Evolutionary conservation across 2,113 vertebrate genomes (phyloP).

Genomic region (Nansenia antarctica): DNA sequence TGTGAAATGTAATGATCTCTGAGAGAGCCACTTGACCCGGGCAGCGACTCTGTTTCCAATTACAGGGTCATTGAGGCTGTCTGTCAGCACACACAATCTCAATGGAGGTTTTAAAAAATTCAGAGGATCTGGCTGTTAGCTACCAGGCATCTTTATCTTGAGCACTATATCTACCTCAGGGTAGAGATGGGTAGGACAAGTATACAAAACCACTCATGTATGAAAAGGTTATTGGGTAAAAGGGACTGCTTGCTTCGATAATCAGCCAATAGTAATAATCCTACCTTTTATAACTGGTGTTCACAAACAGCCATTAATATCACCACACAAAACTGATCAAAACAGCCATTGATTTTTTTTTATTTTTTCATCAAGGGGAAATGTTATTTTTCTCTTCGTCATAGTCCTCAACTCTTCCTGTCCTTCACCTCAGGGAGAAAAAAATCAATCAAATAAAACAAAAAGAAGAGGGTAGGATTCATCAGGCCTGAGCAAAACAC

Average conservation of each 20-base stretch:
- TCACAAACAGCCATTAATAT: slow-evolving; percentile 18
- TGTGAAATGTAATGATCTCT: neutral
- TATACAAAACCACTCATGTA: neutral
- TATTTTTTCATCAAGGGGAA: slow-evolving; percentile 73
- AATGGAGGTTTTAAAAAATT: slow-evolving; percentile 27
- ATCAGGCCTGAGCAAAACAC: slow-evolving; percentile 74
- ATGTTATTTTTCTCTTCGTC: slow-evolving; percentile 74
- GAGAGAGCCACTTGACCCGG: neutral
- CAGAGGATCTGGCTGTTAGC: slow-evolving; percentile 5
- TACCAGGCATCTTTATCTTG: slow-evolving; percentile 2
- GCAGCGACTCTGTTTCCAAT: slow-evolving; percentile 11
- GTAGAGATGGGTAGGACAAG: neutral
- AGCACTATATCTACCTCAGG: neutral
- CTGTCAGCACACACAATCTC: slow-evolving; percentile 12
- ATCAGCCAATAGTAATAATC: slow-evolving; percentile 5
- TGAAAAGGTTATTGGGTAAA: neutral
- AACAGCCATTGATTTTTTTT: slow-evolving; percentile 64
- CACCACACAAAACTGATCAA: slow-evolving; percentile 43
- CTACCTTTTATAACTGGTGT: neutral
- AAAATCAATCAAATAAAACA: slow-evolving; percentile 65
- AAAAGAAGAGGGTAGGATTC: slow-evolving; percentile 70
- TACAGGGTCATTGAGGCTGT: slow-evolving; percentile 6
- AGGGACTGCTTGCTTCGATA: neutral
- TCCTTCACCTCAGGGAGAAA: slow-evolving; percentile 61
- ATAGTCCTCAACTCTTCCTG: slow-evolving; percentile 64